Evolutionary conservation across 2,113 vertebrate species (phyloP), one percentile per base, ranked within the genome.

Genomic region (Erythrocercus mccallii): DNA sequence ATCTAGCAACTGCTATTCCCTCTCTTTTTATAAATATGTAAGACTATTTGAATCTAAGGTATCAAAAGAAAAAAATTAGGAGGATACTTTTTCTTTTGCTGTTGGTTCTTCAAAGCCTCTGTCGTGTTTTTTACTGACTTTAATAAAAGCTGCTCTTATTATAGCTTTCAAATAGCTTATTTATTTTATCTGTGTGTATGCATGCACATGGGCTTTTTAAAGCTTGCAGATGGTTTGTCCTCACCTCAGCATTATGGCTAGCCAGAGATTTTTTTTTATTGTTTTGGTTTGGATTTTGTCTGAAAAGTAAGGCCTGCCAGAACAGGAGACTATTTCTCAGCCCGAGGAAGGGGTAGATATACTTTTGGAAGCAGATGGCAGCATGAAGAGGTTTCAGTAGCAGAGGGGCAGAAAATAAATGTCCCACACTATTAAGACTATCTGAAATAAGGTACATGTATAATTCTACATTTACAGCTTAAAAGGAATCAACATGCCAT

Each of bases 181-280:
- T 90, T 95, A 64, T 85, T 92, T 97, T 79, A 72, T 96, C 61
- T 92, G 2, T 2, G 2, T 72, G 18, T 54, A 30, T 71, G 42
- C 1, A 1, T 25, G 1, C 24, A 10, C 8, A 18, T 84, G 82
- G 64, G 62, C 70, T 93, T 96, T 94, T 88, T 83, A 84, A 91
- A 92, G 60, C 93, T 93, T 96, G 47, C 87, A 96, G 86, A 92
- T 97, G 93, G 33, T 90, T 91, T 90, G 83, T 96, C 82, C 80
- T 92, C 91, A 95, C 86, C 56, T 95, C 81, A 54, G 21, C 37
- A 4, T 81, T 86, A 86, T n/a, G 84, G 45, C 65, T 89, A 70
- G 68, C 48, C 45, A 16, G 48, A 20, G 6, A 14, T 35, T 44
- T 54, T n/a, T 24, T 15, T 51, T 37, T 24, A 6, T 68, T 86